These are phyloP conservation scores for Mobula hypostoma DNA, from an alignment of 2,113 vertebrate genomes.

Conservation along the genomic window DNA sequence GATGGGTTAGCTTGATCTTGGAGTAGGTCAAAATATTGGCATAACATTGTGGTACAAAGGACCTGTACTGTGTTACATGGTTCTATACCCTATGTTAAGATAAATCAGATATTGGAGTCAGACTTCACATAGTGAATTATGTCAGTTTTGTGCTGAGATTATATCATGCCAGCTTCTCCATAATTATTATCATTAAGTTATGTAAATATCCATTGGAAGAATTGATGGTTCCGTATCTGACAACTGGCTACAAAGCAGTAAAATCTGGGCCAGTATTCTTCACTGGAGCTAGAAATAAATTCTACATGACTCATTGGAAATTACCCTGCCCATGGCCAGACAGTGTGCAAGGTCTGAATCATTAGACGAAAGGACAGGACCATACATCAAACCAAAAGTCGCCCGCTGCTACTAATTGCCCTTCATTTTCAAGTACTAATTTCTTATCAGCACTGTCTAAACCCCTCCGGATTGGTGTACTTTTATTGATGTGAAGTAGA, in stretches of 20 bases:
- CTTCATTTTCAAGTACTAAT: background rate
- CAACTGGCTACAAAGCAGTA: background rate
- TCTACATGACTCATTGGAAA: background rate
- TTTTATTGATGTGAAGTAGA: background rate
- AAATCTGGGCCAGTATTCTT: background rate
- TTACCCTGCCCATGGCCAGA: background rate
- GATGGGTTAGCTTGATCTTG: too few relatives aligned
- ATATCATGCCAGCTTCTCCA: too few relatives aligned
- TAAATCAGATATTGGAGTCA: too few relatives aligned
- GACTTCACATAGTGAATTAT: too few relatives aligned
- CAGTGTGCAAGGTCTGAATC: background rate
- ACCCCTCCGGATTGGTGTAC: background rate
- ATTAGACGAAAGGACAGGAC: background rate
- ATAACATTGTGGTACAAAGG: too few relatives aligned
- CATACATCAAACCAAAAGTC: background rate
- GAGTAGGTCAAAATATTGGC: too few relatives aligned
- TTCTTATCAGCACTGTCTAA: background rate
- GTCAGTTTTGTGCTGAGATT: too few relatives aligned
- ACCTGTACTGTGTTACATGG: too few relatives aligned
- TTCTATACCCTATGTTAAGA: too few relatives aligned
- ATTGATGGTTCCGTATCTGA: background rate
- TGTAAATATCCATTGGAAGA: background rate
- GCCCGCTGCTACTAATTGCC: background rate
- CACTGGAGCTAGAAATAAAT: background rate
- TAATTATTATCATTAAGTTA: too few relatives aligned